Evolutionary conservation across 2,797 vertebrate genomes (phyloP).

Genomic region (Spinibarbus caldwelli): DNA sequence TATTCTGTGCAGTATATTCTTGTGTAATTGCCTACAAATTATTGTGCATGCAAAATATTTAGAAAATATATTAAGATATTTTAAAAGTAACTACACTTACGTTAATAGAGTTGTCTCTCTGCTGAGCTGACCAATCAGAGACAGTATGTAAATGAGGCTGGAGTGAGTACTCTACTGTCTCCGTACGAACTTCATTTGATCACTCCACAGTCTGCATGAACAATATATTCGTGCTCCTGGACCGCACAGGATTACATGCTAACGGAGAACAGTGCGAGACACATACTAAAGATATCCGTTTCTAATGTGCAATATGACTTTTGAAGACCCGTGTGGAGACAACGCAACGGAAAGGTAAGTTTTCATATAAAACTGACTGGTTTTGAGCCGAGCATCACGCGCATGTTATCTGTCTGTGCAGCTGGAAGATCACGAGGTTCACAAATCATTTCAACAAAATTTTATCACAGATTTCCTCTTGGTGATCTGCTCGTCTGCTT

Average conservation of each 20-base stretch:
- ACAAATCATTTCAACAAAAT: neutral
- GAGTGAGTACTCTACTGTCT: neutral
- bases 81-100: neutral
- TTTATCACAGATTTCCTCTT: too few species aligned
- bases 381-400: neutral
- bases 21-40: neutral
- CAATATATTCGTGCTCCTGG: neutral
- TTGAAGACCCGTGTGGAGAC: constrained; percentile 88
- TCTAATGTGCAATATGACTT: constrained; percentile 88
- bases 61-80: neutral
- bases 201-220: neutral
- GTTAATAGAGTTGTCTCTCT: too few species aligned
- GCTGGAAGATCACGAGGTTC: neutral
- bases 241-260: neutral
- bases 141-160: constrained; percentile 17
- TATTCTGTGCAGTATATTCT: neutral
- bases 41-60: neutral
- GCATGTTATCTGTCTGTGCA: too few species aligned
- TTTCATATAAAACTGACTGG: neutral
- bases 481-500: neutral
- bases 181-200: neutral
- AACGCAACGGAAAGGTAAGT: constrained; percentile 84
- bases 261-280: neutral
- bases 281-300: constrained; percentile 62
- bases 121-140: constrained; percentile 16